Evolutionary conservation across 2,888 invertebrate species (phyloP).

Genomic region (Amphipyra tragopoginis): DNA sequence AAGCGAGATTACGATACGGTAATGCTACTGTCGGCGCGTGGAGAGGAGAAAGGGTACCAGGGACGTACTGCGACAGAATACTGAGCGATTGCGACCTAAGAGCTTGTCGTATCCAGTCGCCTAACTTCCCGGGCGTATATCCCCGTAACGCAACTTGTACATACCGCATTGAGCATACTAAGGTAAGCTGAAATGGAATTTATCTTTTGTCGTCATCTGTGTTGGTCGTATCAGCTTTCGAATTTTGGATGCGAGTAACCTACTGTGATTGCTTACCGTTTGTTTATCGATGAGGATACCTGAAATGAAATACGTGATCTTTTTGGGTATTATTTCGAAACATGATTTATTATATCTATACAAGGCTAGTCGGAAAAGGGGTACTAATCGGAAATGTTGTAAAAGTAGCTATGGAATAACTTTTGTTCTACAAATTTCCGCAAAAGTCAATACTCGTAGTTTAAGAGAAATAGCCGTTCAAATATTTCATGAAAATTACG

Average conservation of each 20-base stretch:
- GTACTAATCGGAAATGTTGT: too few species aligned
- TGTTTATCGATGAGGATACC: not conserved
- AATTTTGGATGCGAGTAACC: conserved; percentile 4
- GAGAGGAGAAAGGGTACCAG: conserved; percentile 93
- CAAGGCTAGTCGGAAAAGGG: too few species aligned
- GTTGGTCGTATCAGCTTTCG: conserved; percentile 7
- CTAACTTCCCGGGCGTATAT: conserved; percentile 97
- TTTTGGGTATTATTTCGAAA: not conserved
- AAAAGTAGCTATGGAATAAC: too few species aligned
- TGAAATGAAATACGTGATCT: not conserved
- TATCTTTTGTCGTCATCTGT: conserved; percentile 5
- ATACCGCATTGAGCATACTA: conserved; percentile 92
- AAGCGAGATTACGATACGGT: conserved; percentile 94
- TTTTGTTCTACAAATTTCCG: too few species aligned
- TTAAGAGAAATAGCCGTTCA: too few species aligned
- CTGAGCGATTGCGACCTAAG: conserved; percentile 93
- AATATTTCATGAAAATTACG: too few species aligned
- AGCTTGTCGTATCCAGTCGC: conserved; percentile 94
- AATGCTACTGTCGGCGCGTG: conserved; percentile 93
- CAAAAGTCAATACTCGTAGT: too few species aligned
- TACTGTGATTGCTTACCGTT: conserved; percentile 21
- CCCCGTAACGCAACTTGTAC: conserved; percentile 96
- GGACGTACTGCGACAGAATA: conserved; percentile 95
- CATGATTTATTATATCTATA: too few species aligned
- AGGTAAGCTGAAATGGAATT: conserved; percentile 71